Conservation (phyloP, 2,888 invertebrate species). For the Pachycephus smyrnensis region DNA sequence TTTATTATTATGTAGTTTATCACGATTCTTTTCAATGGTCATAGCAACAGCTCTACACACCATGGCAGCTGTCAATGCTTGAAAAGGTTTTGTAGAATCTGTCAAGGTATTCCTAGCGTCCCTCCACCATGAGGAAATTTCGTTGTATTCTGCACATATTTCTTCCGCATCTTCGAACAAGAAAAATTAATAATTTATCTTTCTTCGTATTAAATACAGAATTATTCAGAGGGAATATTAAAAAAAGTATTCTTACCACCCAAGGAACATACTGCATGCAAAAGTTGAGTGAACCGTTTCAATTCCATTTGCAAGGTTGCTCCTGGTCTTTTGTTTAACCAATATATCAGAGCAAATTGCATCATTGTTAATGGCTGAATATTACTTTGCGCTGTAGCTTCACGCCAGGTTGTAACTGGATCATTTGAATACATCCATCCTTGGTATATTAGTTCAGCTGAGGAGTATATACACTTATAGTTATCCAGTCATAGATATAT, state of each 20-base stretch:
- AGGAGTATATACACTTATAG: not conserved
- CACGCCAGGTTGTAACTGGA: constrained; percentile 61
- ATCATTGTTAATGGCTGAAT: constrained; percentile 77
- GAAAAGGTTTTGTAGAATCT: constrained; percentile 80
- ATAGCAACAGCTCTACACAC: constrained; percentile 83
- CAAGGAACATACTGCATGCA: constrained; percentile 76
- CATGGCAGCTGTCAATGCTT: constrained; percentile 85
- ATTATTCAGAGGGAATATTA: not conserved
- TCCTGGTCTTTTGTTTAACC: constrained; percentile 72
- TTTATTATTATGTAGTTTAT: constrained; percentile 39
- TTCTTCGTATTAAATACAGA: not conserved
- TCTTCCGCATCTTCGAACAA: constrained; percentile 66
- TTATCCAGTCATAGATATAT: not conserved
- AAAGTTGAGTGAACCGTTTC: constrained; percentile 75
- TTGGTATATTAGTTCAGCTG: constrained; percentile 65
- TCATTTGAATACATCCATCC: constrained; percentile 64
- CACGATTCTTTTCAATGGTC: constrained; percentile 67
- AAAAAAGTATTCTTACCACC: constrained; percentile 64
- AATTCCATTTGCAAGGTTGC: constrained; percentile 73
- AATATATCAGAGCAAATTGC: constrained; percentile 77
- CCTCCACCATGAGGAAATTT: constrained; percentile 86
- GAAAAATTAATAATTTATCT: constrained; percentile 16
- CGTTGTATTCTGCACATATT: constrained; percentile 75
- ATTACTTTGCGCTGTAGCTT: constrained; percentile 66
- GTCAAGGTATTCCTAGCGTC: constrained; percentile 78